Percentiles rank a stretch among this genome's conserved stretches.
These are phyloP conservation scores for Xyliphius kryptos DNA, from an alignment of 2,113 vertebrate species.

Conservation along the genomic window DNA sequence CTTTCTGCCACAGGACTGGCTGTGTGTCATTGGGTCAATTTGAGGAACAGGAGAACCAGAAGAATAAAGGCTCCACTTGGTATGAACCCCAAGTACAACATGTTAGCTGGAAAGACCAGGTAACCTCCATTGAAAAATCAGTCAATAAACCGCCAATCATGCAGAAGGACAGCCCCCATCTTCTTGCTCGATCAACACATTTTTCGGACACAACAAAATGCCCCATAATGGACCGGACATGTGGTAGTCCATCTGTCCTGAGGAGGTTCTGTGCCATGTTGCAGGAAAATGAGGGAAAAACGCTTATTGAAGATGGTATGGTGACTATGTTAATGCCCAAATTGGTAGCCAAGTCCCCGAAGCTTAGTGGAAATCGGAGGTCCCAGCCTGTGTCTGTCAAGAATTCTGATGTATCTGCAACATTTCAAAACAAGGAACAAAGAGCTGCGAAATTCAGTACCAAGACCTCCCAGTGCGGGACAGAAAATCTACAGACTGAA, in stretches of 20 bases:
- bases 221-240: constrained; percentile 54
- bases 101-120: constrained; percentile 42
- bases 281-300: constrained; percentile 65
- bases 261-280: constrained; percentile 62
- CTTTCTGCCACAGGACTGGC: constrained; percentile 39
- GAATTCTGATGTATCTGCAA: constrained; percentile 58
- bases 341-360: constrained; percentile 40
- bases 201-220: constrained; percentile 56
- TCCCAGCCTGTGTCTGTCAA: constrained; percentile 53
- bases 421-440: constrained; percentile 22
- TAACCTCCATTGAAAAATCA: constrained; percentile 49
- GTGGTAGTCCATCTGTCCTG: constrained; percentile 56
- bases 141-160: constrained; percentile 53
- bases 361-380: constrained; percentile 50
- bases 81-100: constrained; percentile 15
- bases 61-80: constrained; percentile 50
- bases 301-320: constrained; percentile 54
- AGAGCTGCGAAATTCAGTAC: constrained; percentile 21
- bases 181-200: constrained; percentile 68
- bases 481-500: constrained; percentile 70
- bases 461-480: constrained; percentile 42
- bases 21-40: constrained; percentile 50
- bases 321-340: constrained; percentile 53
- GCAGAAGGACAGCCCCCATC: constrained; percentile 60
- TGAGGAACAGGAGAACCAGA: constrained; percentile 65